Evolutionary conservation across 2,113 vertebrate species (phyloP), one percentile per base, ranked within the genome.

Genomic region (Elephantulus edwardii): DNA sequence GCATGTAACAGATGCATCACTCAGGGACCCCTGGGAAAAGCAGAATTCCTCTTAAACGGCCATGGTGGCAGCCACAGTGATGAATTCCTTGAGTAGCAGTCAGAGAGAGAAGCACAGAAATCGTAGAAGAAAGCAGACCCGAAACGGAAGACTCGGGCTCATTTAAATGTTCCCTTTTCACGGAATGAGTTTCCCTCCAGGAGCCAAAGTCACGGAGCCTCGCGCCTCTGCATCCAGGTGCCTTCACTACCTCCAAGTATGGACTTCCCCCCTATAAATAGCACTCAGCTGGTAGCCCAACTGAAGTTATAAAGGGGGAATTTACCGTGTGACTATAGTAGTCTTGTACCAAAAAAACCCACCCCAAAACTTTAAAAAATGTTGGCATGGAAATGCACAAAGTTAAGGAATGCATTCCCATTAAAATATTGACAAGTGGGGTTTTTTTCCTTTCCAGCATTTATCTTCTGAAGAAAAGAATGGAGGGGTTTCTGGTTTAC

Each of bases 41-140:
- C 26, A 8, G 5, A 54, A 42, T 17, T 11, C 28, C 22, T 40
- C 44, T 14, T 30, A 33, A 8, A 33, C 35, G 14, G 74, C 30
- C 9, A 0, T 0, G 2, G 20, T n/a, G 68, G 30, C 8, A 0
- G 1, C 2, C 8, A 13, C 13, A 5, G 3, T 10, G 48, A 3
- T 13, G 6, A 26, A 42, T 38, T 14, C 30, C 30, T 2, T 8
- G 8, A 6, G 1, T 42, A 19, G 30, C 20, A 42, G 3, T 33
- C 16, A 12, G 35, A 46, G n/a, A 56, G 56, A 30, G 33, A 79
- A 60, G 30, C 28, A 50, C 50, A 48, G 50, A 76, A 74, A 38
- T 4, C 8, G 1, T 1, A 1, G 58, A 46, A 46, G 5, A 28
- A 28, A 62, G 10, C 11, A 6, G 9, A 38, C 13, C 35, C 7